Evolutionary conservation across 2,888 invertebrate species (phyloP).

Genomic region (Clistopyga incitator): DNA sequence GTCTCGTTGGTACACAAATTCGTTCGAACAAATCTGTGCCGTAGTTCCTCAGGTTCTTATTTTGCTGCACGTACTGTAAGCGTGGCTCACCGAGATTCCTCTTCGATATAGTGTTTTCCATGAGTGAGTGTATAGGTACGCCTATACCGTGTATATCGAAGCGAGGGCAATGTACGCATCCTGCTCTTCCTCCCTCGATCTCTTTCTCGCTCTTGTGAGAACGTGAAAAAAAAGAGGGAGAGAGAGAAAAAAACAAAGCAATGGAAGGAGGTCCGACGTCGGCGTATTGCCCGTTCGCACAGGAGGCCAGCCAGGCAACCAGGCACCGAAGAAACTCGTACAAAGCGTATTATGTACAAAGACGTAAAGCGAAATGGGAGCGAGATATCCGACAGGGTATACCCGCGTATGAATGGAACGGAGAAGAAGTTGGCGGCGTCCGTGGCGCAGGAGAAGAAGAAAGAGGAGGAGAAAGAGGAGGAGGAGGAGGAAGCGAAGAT

Average conservation of each 20-base stretch:
- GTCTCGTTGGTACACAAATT: constrained; percentile 37
- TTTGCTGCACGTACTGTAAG: constrained; percentile 20
- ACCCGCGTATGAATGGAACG: constrained; percentile 60
- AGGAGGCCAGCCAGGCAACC: constrained; percentile 54
- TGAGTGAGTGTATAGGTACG: background rate
- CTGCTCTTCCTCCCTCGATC: constrained; percentile 67
- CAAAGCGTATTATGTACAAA: constrained; percentile 81
- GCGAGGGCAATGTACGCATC: constrained; percentile 76
- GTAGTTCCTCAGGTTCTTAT: constrained; percentile 31
- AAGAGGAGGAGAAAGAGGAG: constrained; percentile 58
- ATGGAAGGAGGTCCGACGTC: constrained; percentile 61
- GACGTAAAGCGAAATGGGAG: constrained; percentile 81
- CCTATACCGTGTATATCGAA: constrained; percentile 22
- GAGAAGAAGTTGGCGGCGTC: constrained; percentile 52
- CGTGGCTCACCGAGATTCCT: constrained; percentile 51
- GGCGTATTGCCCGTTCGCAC: constrained; percentile 63
- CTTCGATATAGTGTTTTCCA: constrained; percentile 12
- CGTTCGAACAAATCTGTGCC: constrained; percentile 32
- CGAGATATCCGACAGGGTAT: constrained; percentile 77
- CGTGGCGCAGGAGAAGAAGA: constrained; percentile 47
- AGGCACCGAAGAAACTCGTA: constrained; percentile 68
- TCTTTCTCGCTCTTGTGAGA: constrained; percentile 66
- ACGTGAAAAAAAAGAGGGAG: constrained; percentile 41
- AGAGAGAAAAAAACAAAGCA: constrained; percentile 45
- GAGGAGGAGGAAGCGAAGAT: constrained; percentile 56